These are phyloP conservation scores for Castor canadensis DNA, from an alignment of 2,113 vertebrate species.

Conservation along the genomic window DNA sequence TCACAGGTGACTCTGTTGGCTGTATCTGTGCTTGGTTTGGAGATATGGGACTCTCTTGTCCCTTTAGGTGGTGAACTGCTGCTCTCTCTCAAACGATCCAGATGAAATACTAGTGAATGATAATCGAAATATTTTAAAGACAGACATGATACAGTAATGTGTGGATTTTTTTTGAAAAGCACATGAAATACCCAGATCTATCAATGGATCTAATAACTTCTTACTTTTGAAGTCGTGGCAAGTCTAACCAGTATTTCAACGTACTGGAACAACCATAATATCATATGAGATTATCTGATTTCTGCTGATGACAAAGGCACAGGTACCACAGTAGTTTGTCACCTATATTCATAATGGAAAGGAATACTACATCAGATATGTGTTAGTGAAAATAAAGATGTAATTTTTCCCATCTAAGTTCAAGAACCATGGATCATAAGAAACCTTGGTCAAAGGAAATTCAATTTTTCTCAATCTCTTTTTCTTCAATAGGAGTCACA, in stretches of 20 bases:
- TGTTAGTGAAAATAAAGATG: not conserved
- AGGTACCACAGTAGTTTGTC: not conserved
- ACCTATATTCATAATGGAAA: not conserved
- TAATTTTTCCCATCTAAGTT: not conserved
- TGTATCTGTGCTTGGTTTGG: not conserved
- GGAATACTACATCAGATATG: not conserved
- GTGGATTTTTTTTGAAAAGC: not conserved
- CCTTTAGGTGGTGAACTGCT: not conserved
- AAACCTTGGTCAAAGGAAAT: not conserved
- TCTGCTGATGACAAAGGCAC: not conserved
- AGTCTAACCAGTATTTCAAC: not conserved
- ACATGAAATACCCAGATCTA: not conserved
- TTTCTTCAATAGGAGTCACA: no score
- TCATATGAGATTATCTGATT: not conserved
- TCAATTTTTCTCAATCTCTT: no score
- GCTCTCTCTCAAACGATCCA: not conserved
- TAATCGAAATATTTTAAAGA: not conserved
- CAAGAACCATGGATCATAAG: not conserved
- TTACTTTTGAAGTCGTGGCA: slow-evolving; percentile 1
- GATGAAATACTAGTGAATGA: not conserved
- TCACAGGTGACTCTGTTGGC: not conserved
- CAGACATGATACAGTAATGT: not conserved
- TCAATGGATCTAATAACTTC: not conserved
- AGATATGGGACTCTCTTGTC: not conserved
- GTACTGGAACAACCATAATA: not conserved